Evolutionary conservation across 1,140 invertebrate genomes (phyloP).

Genomic region (Drosophila pallidifrons): DNA sequence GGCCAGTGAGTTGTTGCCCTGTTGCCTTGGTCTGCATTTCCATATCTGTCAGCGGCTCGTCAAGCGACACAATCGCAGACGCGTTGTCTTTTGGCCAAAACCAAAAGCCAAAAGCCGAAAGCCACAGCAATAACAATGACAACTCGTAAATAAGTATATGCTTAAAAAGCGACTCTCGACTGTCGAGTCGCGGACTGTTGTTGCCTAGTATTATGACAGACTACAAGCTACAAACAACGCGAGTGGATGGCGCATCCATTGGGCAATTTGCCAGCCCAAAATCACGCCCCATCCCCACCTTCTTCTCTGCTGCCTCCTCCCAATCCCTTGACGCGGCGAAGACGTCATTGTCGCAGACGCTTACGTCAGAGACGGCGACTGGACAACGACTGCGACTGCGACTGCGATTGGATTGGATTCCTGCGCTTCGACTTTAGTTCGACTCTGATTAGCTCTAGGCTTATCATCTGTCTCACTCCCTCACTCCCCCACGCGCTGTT

Average conservation of each 20-base stretch:
- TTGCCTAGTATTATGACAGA: slow-evolving; percentile 47
- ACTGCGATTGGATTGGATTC: slow-evolving; percentile 6
- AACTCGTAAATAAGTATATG: slow-evolving; percentile 69
- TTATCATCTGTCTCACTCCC: not conserved
- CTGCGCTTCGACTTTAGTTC: slow-evolving; percentile 17
- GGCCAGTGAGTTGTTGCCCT: not conserved
- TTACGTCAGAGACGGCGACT: slow-evolving; percentile 57
- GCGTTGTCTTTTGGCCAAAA: slow-evolving; percentile 32
- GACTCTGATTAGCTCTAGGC: slow-evolving; percentile 22
- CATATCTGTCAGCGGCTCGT: slow-evolving; percentile 70
- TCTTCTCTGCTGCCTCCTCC: not conserved
- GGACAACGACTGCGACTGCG: not conserved
- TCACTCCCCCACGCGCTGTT: not conserved
- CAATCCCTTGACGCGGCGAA: slow-evolving; percentile 26
- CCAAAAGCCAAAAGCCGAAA: slow-evolving; percentile 16
- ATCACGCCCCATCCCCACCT: not conserved
- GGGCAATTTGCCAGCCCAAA: slow-evolving; percentile 34
- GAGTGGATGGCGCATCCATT: slow-evolving; percentile 5
- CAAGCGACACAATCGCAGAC: slow-evolving; percentile 49
- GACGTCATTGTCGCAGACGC: slow-evolving; percentile 40
- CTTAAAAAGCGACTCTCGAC: slow-evolving; percentile 41
- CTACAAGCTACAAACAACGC: slow-evolving; percentile 19
- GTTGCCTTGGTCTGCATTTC: slow-evolving; percentile 50
- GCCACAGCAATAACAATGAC: not conserved
- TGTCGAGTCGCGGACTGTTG: not conserved